Percentiles rank a stretch among this genome's conserved stretches.
Conservation (phyloP, 2,113 vertebrate species). For the Dipodomys stephensi region DNA sequence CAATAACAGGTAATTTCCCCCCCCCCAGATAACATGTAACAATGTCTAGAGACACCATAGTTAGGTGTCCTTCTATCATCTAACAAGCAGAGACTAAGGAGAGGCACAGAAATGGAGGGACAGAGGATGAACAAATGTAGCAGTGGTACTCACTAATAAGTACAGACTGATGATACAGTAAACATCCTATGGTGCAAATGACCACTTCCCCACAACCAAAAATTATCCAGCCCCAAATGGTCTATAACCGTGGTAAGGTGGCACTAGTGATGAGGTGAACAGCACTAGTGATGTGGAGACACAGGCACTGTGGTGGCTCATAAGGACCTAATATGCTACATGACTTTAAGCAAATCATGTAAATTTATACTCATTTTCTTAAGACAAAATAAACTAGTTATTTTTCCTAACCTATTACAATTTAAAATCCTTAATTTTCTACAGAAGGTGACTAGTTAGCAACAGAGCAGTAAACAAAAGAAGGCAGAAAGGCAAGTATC, state of each 20-base stretch:
- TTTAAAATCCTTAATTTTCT: slow-evolving; percentile 51
- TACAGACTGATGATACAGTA: not conserved
- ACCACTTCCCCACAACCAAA: not conserved
- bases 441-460: slow-evolving; percentile 1
- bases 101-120: too few relatives aligned
- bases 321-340: not conserved
- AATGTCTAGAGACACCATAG: not conserved
- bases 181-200: not conserved
- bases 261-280: not conserved
- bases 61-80: not conserved
- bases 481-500: not conserved
- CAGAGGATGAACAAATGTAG: too few relatives aligned
- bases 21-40: not conserved
- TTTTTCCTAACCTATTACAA: not conserved
- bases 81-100: not conserved
- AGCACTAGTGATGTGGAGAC: not conserved
- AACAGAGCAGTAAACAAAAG: slow-evolving; percentile 20
- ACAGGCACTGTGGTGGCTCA: not conserved
- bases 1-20: not conserved
- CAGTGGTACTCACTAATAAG: too few relatives aligned
- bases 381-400: not conserved
- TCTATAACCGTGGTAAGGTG: not conserved
- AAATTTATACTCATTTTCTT: slow-evolving; percentile 43
- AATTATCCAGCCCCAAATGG: not conserved
- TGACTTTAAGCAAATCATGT: not conserved